phyloP scores from a whole-genome alignment of 1,140 invertebrate species.

The Drosophila tropicalis region DNA sequence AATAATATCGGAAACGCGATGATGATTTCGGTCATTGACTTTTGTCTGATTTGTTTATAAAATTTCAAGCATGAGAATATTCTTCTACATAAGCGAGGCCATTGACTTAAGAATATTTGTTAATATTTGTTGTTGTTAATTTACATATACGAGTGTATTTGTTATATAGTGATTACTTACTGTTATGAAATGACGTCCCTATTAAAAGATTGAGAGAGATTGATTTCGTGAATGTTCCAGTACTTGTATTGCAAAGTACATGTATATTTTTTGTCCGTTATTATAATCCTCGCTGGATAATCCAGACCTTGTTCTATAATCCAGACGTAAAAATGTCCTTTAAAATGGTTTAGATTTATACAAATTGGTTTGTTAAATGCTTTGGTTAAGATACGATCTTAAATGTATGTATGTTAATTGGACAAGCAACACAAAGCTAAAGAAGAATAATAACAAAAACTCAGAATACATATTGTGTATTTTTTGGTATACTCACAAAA shows the following conservation, averaged over 20 bases:
- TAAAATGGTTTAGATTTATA: constrained; percentile 27
- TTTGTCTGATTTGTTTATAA: constrained; percentile 78
- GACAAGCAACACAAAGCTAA: not conserved
- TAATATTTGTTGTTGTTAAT: constrained; percentile 30
- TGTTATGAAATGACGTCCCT: constrained; percentile 64
- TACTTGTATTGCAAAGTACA: not conserved
- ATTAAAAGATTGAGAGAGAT: constrained; percentile 38
- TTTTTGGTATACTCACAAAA: constrained; percentile 81
- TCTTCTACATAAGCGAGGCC: constrained; percentile 63
- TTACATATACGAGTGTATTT: constrained; percentile 21
- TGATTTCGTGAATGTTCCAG: not conserved
- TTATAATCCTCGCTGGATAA: constrained; percentile 24
- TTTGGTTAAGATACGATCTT: no score
- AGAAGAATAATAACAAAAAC: constrained; percentile 50
- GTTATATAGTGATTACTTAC: constrained; percentile 58
- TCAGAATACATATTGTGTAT: constrained; percentile 24
- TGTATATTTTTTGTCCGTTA: constrained; percentile 10
- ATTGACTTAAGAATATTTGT: constrained; percentile 63
- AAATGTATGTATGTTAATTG: not conserved
- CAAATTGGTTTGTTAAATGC: not conserved
- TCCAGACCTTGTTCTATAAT: constrained; percentile 14
- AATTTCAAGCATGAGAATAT: constrained; percentile 65
- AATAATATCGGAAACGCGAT: constrained; percentile 70
- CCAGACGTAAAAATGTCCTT: constrained; percentile 33
- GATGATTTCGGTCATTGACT: constrained; percentile 75